A percentile compares a stretch with the other conserved stretches of the same genome.
These are phyloP conservation scores for Numenius arquata DNA, from an alignment of 2,113 vertebrate species.

Conservation along the genomic window DNA sequence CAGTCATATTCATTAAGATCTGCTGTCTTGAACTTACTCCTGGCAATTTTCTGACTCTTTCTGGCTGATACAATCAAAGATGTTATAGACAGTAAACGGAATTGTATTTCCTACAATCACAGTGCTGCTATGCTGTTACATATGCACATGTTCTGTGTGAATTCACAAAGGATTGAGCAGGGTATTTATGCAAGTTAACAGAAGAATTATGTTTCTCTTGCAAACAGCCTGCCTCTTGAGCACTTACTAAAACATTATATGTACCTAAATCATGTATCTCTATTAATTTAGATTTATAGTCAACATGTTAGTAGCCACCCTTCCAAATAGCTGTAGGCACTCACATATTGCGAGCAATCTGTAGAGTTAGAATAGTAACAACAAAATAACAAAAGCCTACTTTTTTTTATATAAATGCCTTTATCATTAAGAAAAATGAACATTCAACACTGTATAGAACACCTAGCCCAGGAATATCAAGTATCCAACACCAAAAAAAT, in stretches of 20 bases:
- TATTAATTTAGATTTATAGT: conserved; percentile 11
- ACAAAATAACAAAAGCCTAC: not conserved
- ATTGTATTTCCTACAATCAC: not conserved
- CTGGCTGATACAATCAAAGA: not conserved
- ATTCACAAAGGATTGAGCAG: not conserved
- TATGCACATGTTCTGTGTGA: not conserved
- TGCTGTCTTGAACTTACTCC: not conserved
- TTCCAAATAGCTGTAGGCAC: not conserved
- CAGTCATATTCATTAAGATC: not conserved
- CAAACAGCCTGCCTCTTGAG: not conserved
- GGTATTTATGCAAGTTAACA: not conserved
- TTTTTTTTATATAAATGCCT: not conserved
- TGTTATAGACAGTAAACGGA: not conserved
- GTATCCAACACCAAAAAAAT: not conserved
- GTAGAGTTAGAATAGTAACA: not conserved
- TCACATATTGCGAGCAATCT: not conserved
- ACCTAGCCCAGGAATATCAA: not conserved
- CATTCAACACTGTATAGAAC: not conserved
- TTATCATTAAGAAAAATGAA: not conserved
- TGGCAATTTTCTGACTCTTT: not conserved
- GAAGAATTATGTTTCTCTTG: not conserved
- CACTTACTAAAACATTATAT: not conserved
- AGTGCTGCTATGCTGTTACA: not conserved
- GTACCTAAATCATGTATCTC: not conserved
- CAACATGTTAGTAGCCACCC: not conserved